These are phyloP conservation scores for Schlechtendalia chinensis DNA, from an alignment of 1,140 invertebrate genomes.

Conservation along the genomic window DNA sequence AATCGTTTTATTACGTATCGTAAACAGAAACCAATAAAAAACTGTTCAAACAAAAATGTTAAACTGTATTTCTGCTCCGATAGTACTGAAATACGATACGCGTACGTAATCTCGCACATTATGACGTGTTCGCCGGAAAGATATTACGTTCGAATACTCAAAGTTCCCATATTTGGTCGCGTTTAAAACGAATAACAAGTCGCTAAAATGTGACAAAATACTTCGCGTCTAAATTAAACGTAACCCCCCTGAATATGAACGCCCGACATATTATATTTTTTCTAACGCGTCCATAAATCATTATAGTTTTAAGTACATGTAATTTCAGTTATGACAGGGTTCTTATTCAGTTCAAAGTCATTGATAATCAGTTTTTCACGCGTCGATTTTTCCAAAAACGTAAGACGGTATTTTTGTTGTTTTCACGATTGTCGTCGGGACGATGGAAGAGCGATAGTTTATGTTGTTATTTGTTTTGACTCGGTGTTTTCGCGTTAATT, in stretches of 20 bases:
- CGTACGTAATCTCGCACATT: not conserved
- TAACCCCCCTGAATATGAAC: too few relatives aligned
- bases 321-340: too few relatives aligned
- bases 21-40: not conserved
- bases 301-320: too few relatives aligned
- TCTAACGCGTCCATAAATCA: too few relatives aligned
- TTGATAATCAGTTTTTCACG: too few relatives aligned
- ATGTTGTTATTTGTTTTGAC: not conserved
- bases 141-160: not conserved
- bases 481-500: constrained; percentile 32
- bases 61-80: not conserved
- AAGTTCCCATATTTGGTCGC: not conserved
- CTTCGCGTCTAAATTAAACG: not conserved
- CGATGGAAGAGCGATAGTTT: too few relatives aligned
- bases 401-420: not conserved
- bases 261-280: too few relatives aligned
- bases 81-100: not conserved
- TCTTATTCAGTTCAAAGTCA: too few relatives aligned
- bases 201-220: not conserved
- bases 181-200: not conserved
- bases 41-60: not conserved
- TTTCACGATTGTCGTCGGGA: not conserved
- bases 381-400: too few relatives aligned
- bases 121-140: not conserved
- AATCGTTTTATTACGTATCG: not conserved